Percentiles rank a stretch among this genome's conserved stretches.
Evolutionary conservation across 2,113 vertebrate species (phyloP).

Genomic region (Elanoides forficatus): DNA sequence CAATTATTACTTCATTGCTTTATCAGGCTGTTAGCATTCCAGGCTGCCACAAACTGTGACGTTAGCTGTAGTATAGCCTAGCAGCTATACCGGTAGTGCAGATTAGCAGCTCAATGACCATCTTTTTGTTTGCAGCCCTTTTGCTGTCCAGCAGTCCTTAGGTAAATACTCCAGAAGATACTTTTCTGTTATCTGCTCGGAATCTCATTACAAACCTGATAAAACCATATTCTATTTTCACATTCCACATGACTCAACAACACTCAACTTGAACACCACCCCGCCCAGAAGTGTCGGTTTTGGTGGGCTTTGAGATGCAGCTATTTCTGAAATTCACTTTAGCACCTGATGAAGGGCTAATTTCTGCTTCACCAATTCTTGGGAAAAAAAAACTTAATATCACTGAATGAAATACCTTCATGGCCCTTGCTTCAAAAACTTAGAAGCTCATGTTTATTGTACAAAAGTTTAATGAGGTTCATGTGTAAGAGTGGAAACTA

Average conservation of each 20-base stretch:
- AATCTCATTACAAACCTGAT: background rate
- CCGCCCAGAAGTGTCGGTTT: background rate
- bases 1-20: background rate
- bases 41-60: background rate
- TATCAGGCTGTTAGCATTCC: background rate
- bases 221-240: background rate
- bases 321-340: background rate
- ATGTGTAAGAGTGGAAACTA: background rate
- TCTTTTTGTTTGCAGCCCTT: background rate
- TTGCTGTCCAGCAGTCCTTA: background rate
- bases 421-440: background rate
- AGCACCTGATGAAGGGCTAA: background rate
- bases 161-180: background rate
- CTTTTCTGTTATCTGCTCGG: background rate
- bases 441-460: background rate
- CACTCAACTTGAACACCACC: background rate
- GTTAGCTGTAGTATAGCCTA: background rate
- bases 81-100: background rate
- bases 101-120: background rate
- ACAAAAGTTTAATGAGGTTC: background rate
- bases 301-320: background rate
- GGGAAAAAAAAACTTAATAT: background rate
- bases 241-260: background rate
- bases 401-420: background rate
- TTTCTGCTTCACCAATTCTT: background rate